phyloP scores from a whole-genome alignment of 2,113 vertebrate species.

The Notechis scutatus region DNA sequence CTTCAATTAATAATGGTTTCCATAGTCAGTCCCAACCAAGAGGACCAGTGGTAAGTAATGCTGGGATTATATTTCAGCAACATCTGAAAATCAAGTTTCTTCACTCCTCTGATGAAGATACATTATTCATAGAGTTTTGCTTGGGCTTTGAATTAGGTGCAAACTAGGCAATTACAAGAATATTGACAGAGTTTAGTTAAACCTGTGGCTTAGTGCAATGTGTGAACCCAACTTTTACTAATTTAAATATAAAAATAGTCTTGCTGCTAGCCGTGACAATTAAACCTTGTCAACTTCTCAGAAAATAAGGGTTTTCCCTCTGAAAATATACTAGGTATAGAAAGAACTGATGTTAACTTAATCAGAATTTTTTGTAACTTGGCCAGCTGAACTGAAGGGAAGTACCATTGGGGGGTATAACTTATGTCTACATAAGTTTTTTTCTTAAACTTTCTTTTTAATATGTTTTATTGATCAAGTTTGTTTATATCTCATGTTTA shows the following conservation, averaged over 20 bases:
- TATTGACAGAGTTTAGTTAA: background rate
- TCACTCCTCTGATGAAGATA: background rate
- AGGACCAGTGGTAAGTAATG: background rate
- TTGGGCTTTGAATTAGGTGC: background rate
- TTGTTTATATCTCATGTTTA: constrained; percentile 14
- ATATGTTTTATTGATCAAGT: constrained; percentile 6
- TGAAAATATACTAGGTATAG: background rate
- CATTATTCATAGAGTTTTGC: background rate
- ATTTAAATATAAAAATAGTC: background rate
- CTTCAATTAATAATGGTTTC: background rate
- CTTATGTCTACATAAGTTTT: background rate
- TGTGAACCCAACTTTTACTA: background rate
- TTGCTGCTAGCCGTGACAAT: background rate
- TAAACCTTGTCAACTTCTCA: background rate
- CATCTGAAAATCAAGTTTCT: background rate
- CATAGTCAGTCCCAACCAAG: background rate
- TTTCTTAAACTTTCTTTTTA: background rate
- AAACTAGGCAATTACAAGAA: background rate
- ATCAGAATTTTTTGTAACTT: constrained; percentile 13
- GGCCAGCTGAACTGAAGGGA: constrained; percentile 1
- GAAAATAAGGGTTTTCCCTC: background rate
- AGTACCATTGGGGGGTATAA: background rate
- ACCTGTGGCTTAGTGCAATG: background rate
- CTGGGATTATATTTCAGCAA: background rate
- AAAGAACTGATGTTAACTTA: background rate